phyloP scores from a whole-genome alignment of 2,113 vertebrate genomes.

The Pteruthius melanotis region DNA sequence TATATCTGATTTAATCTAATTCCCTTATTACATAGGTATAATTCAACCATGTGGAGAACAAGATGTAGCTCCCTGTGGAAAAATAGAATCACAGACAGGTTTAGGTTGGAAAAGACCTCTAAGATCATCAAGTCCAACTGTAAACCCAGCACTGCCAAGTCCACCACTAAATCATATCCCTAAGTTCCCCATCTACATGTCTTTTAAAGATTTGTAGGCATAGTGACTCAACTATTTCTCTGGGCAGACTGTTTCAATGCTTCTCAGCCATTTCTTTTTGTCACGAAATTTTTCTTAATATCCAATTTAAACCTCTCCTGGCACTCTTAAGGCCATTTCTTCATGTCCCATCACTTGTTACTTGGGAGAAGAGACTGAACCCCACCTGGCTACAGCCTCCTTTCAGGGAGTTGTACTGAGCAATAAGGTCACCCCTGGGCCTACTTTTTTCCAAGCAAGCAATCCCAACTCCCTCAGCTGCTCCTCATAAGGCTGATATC shows the following conservation, averaged over 20 bases:
- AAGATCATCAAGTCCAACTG: background rate
- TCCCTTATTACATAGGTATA: background rate
- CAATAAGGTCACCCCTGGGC: background rate
- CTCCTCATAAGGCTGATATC: background rate
- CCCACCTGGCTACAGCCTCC: background rate
- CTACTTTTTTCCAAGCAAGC: background rate
- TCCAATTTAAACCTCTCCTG: background rate
- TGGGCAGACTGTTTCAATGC: background rate
- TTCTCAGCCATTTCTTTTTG: background rate
- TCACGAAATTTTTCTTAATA: background rate
- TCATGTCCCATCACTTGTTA: background rate
- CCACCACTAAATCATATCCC: background rate
- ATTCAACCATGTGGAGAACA: background rate
- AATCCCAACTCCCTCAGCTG: background rate
- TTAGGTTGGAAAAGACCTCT: background rate
- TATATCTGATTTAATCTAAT: background rate
- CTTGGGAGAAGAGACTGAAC: rapidly evolving
- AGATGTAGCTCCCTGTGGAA: background rate
- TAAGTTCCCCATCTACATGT: background rate
- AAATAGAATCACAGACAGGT: background rate
- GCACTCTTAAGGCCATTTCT: background rate
- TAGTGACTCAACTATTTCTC: background rate
- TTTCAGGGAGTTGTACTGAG: background rate
- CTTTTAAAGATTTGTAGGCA: background rate
- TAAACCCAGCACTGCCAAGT: background rate